A percentile compares a stretch with the other conserved stretches of the same genome.
These are phyloP conservation scores for Eudyptes chrysolophus DNA, from an alignment of 2,113 vertebrate genomes.

Conservation along the genomic window DNA sequence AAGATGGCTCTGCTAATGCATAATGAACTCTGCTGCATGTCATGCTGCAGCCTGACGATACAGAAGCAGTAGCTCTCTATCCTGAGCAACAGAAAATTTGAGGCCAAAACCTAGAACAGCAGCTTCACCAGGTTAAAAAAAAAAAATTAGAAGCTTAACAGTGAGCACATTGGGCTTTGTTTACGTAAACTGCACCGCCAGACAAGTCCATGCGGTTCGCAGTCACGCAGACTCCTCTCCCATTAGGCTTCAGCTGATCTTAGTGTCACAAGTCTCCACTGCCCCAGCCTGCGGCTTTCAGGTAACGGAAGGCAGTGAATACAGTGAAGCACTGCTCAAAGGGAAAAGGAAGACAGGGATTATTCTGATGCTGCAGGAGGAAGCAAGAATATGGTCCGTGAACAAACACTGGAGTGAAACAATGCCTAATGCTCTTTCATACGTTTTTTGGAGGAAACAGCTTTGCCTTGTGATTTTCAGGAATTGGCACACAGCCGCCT, in stretches of 20 bases:
- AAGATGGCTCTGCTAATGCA: slow-evolving; percentile 24
- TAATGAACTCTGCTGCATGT: slow-evolving; percentile 14
- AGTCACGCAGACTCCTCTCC: slow-evolving; percentile 11
- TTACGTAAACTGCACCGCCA: neutral
- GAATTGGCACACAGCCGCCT: neutral
- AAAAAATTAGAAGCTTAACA: neutral
- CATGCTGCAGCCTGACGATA: neutral
- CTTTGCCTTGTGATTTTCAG: neutral
- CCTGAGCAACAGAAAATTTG: neutral
- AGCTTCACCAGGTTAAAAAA: neutral
- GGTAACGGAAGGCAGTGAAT: neutral
- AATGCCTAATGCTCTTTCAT: neutral
- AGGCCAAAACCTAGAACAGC: neutral
- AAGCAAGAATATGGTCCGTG: neutral
- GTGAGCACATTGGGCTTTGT: neutral
- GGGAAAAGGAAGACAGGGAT: neutral
- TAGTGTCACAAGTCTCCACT: slow-evolving; percentile 30
- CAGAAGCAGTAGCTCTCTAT: neutral
- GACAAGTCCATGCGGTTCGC: neutral
- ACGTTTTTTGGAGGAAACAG: neutral
- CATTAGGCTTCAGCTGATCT: slow-evolving; percentile 43
- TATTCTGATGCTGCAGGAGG: neutral
- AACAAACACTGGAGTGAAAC: neutral
- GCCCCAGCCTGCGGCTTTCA: slow-evolving; percentile 36
- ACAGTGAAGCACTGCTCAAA: neutral